phyloP scores from a whole-genome alignment of 1,140 invertebrate genomes.

The Atta texana region DNA sequence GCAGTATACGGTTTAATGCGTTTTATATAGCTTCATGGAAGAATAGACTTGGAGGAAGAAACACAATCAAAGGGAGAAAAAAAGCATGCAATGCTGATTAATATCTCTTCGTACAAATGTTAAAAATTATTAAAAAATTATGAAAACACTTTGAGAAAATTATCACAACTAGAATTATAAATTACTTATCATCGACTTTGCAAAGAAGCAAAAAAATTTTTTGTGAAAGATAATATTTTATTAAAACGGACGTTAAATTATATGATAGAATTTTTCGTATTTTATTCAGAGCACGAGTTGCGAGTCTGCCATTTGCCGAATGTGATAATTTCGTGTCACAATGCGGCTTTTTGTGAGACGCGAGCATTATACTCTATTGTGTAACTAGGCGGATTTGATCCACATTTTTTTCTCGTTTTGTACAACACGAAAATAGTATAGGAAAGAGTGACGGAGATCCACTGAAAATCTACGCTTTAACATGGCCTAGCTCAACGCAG shows the following conservation, averaged over 20 bases:
- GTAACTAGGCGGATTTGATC: slow-evolving; percentile 55
- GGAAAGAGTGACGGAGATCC: slow-evolving; percentile 37
- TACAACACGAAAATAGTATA: neutral
- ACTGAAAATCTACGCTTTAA: slow-evolving; percentile 64
- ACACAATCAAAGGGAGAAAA: neutral
- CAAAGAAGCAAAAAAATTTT: neutral
- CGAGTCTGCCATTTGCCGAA: slow-evolving; percentile 20
- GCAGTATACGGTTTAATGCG: neutral
- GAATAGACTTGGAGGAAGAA: slow-evolving; percentile 12
- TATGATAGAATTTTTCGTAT: neutral
- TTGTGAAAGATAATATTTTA: neutral
- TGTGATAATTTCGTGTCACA: slow-evolving; percentile 43
- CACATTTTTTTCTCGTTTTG: slow-evolving; percentile 53
- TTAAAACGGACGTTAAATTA: neutral
- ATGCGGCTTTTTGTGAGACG: slow-evolving; percentile 33
- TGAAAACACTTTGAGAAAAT: neutral
- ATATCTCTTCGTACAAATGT: neutral
- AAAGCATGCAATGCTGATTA: neutral
- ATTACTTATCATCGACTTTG: neutral
- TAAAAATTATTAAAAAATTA: neutral
- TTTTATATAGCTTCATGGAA: slow-evolving; percentile 42
- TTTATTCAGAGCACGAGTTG: slow-evolving; percentile 11
- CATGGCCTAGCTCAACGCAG: slow-evolving; percentile 4
- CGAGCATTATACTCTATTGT: slow-evolving; percentile 39
- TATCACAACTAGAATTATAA: neutral